Base-by-base conservation (phyloP, 2,888 invertebrate genomes). In the Pomacea canaliculata region DNA sequence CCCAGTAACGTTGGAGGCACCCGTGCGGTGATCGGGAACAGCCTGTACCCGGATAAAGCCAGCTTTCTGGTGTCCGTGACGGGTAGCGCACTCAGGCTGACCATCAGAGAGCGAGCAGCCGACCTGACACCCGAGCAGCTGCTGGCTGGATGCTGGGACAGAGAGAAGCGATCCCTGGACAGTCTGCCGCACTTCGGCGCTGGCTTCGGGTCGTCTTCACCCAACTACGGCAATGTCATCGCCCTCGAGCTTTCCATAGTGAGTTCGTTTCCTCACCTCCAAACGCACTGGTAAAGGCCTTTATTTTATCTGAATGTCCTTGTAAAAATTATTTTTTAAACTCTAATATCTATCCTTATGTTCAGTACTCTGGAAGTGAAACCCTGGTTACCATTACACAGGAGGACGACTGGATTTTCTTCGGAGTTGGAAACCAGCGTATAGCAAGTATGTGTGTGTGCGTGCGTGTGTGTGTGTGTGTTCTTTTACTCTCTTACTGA, bases 11-110 rank as follows among this genome's bases (percentile, higher is more conserved):
- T 37, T 23, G 37, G 59, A 23, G 60, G 27, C 18, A 12, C 70
- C 27, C 73, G 60, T 67, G 73, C 73, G 13, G 60, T 73, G 37
- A 10, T 73, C 7, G 73, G 73, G 46, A 73, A 73, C 73, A 73
- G 73, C n/a, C 46, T 73, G 59, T 59, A 56, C 60, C 37, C 67
- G 27, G 37, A 56, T 46, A 18, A 59, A n/a, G 68, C 73, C 56
- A 73, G 73, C 49, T 27, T 73, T n/a, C 68, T 73, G 67, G 68
- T 73, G 13, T 49, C 59, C 10, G 13, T 73, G 59, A 10, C 10
- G 10, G 68, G 60, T 5, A 19, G 67, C 73, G 59, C 59, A 12
- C 73, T 73, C n/a, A 68, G 66, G 7, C 68, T 73, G n/a, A 56
- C 66, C 19, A n/a, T 73, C 13, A 27, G 68, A 12, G 67, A 67